Percentiles rank a stretch among this genome's conserved stretches.
phyloP scores from a whole-genome alignment of 2,888 invertebrate genomes.

The Alcis repandata region DNA sequence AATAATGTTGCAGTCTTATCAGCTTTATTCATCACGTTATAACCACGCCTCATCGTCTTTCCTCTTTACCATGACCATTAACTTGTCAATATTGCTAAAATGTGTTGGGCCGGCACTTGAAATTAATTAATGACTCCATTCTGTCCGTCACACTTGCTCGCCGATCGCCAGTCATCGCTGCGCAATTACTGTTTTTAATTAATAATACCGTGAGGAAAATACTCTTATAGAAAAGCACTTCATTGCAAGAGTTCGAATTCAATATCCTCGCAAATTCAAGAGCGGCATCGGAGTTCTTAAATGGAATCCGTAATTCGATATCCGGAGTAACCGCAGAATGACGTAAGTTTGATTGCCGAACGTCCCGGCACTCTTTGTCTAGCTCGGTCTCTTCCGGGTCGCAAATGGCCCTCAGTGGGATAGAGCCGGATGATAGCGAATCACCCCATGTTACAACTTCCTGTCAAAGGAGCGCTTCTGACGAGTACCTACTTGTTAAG shows the following conservation, averaged over 20 bases:
- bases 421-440: conserved; percentile 64
- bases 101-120: conserved; percentile 42
- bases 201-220: conserved; percentile 28
- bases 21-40: conserved; percentile 19
- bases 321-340: conserved; percentile 49
- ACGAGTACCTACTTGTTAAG: conserved; percentile 42
- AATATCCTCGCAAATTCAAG: conserved; percentile 32
- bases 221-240: conserved; percentile 9
- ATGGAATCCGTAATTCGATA: conserved; percentile 54
- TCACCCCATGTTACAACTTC: conserved; percentile 63
- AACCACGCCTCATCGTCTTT: conserved; percentile 23
- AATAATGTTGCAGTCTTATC: conserved; percentile 13
- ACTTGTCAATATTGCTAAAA: conserved; percentile 58
- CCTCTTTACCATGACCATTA: conserved; percentile 49
- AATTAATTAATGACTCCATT: conserved; percentile 67
- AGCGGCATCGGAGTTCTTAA: conserved; percentile 36
- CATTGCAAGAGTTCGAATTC: conserved; percentile 33
- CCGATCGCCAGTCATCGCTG: conserved; percentile 60
- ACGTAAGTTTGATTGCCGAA: conserved; percentile 59
- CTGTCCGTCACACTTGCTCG: conserved; percentile 54
- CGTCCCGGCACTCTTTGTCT: conserved; percentile 60
- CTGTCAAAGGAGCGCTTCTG: conserved; percentile 50
- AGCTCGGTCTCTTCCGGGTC: conserved; percentile 59
- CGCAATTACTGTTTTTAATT: conserved; percentile 53
- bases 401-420: conserved; percentile 51